phyloP scores from a whole-genome alignment of 1,140 invertebrate genomes.

The Drosophila willistoni region DNA sequence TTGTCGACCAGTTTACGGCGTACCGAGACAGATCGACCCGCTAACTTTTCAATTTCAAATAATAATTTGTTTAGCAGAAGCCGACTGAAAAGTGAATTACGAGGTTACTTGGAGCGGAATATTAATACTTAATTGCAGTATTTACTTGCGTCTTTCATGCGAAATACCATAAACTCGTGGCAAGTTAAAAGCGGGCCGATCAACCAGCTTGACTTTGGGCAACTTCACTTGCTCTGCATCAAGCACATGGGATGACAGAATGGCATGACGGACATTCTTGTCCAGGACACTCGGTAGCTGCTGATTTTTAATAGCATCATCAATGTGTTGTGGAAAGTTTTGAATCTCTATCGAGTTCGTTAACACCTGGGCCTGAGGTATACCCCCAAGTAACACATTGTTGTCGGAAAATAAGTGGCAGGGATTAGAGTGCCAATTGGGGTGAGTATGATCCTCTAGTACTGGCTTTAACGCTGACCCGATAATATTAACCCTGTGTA shows the following conservation, averaged over 20 bases:
- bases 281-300: conserved; percentile 84
- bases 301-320: conserved; percentile 83
- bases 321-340: conserved; percentile 86
- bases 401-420: conserved; percentile 86
- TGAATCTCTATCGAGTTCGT: conserved; percentile 89
- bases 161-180: conserved; percentile 89
- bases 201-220: conserved; percentile 88
- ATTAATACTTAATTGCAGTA: neutral
- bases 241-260: conserved; percentile 89
- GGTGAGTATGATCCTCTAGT: conserved; percentile 85
- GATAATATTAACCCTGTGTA: conserved; percentile 80
- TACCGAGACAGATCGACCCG: conserved; percentile 84
- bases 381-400: conserved; percentile 88
- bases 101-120: conserved; percentile 1
- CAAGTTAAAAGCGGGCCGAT: conserved; percentile 88
- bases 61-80: conserved; percentile 88
- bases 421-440: conserved; percentile 86
- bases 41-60: conserved; percentile 87
- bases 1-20: conserved; percentile 85
- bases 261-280: conserved; percentile 85
- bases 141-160: conserved; percentile 87
- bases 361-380: conserved; percentile 88
- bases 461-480: conserved; percentile 80
- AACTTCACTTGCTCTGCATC: conserved; percentile 91
- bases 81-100: conserved; percentile 84